These are phyloP conservation scores for Oreonectes daqikongensis DNA, from an alignment of 2,797 vertebrate genomes.

Conservation along the genomic window DNA sequence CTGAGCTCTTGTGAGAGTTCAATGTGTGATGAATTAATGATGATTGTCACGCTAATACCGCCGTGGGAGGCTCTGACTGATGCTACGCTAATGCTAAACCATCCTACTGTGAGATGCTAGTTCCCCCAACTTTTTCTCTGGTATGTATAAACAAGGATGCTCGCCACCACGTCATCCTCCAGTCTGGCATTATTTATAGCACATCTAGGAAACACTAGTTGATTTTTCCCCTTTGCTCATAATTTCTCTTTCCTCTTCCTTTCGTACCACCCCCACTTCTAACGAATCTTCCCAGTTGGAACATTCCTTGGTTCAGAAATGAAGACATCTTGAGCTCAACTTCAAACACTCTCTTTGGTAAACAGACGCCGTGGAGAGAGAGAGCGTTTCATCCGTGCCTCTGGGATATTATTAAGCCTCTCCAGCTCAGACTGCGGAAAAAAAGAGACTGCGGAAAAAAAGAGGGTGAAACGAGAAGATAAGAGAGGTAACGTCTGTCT, in stretches of 20 bases:
- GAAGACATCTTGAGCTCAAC: constrained; percentile 96
- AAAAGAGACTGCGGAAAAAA: constrained; percentile 54
- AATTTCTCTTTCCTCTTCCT: not conserved
- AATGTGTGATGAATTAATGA: constrained; percentile 71
- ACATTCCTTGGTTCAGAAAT: constrained; percentile 91
- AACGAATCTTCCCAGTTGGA: constrained; percentile 66
- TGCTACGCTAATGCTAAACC: constrained; percentile 63
- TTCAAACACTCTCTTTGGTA: constrained; percentile 95
- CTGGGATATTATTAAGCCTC: constrained; percentile 98
- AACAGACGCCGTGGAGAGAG: constrained; percentile 88
- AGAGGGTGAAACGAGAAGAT: constrained; percentile 76
- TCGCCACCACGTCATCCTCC: constrained; percentile 58
- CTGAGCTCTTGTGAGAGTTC: constrained; percentile 54
- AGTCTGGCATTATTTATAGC: constrained; percentile 58
- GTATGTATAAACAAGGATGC: constrained; percentile 60
- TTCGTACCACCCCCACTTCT: constrained; percentile 61
- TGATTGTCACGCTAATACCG: constrained; percentile 67
- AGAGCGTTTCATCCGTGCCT: constrained; percentile 96
- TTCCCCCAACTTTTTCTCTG: constrained; percentile 54
- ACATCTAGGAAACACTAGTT: constrained; percentile 53
- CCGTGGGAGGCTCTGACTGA: constrained; percentile 68
- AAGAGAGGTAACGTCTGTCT: constrained; percentile 83
- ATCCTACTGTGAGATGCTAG: constrained; percentile 48
- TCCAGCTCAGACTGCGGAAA: constrained; percentile 85
- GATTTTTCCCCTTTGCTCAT: constrained; percentile 50